phyloP scores from a whole-genome alignment of 2,113 vertebrate genomes.

The Pelusios castaneus region DNA sequence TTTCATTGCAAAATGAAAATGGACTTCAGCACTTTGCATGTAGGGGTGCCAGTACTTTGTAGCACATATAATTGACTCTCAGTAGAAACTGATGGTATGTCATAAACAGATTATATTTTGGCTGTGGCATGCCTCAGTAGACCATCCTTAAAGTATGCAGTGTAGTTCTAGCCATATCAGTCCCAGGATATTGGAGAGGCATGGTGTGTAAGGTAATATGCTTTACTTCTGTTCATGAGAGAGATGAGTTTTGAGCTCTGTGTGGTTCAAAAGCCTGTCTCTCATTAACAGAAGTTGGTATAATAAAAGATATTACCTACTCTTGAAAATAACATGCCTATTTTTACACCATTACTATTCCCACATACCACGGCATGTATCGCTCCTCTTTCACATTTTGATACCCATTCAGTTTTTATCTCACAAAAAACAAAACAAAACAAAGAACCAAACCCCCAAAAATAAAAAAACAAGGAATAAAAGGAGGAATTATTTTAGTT shows the following conservation, averaged over 20 bases:
- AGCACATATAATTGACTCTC: background rate
- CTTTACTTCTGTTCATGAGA: background rate
- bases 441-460: too few relatives aligned
- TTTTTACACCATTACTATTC: background rate
- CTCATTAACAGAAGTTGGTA: background rate
- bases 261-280: background rate
- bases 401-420: background rate
- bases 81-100: background rate
- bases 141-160: background rate
- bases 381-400: background rate
- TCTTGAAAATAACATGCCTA: background rate
- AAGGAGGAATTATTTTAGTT: background rate
- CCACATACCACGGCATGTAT: background rate
- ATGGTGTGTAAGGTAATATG: background rate
- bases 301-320: background rate
- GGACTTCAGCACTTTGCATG: background rate
- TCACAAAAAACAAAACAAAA: background rate
- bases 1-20: background rate
- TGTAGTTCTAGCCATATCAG: background rate
- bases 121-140: background rate
- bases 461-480: too few relatives aligned
- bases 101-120: slow-evolving; percentile 21
- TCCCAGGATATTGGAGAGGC: background rate
- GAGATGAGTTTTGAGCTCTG: background rate
- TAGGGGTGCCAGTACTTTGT: background rate